Conservation (phyloP, 2,888 invertebrate genomes). For the Gerosis bhagava region DNA sequence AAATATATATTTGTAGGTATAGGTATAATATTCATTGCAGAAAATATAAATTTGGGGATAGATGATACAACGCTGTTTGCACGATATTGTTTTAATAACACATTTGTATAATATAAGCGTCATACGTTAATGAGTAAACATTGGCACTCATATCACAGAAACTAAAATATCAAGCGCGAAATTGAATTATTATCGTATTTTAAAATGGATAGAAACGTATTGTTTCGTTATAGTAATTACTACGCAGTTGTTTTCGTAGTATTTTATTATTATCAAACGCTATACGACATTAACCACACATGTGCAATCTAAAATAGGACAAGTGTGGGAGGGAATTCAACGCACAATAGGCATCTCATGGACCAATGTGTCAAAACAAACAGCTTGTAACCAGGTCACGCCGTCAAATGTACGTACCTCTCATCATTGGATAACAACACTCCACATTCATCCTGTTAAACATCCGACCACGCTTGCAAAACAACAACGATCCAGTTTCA, state of each 20-base stretch:
- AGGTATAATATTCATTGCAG: constrained; percentile 21
- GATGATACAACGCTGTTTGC: background rate
- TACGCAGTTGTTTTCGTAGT: constrained; percentile 36
- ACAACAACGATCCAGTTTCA: too few species aligned
- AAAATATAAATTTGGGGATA: background rate
- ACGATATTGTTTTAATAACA: too few species aligned
- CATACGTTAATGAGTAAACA: too few species aligned
- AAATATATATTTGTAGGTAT: too few species aligned
- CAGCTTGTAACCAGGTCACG: constrained; percentile 53
- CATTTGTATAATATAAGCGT: too few species aligned
- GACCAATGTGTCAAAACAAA: constrained; percentile 61
- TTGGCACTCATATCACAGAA: too few species aligned
- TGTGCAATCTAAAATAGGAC: constrained; percentile 68
- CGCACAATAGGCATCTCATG: constrained; percentile 14
- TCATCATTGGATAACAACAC: too few species aligned
- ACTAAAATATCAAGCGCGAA: too few species aligned
- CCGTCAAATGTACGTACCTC: constrained; percentile 24
- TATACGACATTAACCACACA: constrained; percentile 41
- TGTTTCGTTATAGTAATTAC: constrained; percentile 15
- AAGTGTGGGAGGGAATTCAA: constrained; percentile 64
- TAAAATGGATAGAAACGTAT: too few species aligned
- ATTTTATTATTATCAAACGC: constrained; percentile 31
- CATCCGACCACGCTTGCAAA: too few species aligned
- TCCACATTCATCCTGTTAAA: too few species aligned
- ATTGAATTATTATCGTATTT: too few species aligned